A percentile compares a stretch with the other conserved stretches of the same genome.
Conservation (phyloP, 2,888 invertebrate genomes). For the Tetrapedia diversipes region DNA sequence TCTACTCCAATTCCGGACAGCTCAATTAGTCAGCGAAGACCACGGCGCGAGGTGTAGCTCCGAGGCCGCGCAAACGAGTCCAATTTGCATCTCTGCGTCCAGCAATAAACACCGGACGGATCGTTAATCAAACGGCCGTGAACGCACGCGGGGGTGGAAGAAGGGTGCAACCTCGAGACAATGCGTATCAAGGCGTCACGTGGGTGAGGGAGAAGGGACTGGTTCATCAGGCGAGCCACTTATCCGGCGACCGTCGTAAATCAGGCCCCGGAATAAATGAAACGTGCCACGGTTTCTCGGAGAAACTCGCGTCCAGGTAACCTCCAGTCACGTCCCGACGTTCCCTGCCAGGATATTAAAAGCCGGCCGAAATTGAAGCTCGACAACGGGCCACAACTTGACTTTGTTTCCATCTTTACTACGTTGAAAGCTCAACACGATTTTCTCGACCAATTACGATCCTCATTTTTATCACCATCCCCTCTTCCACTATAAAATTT, state of each 20-base stretch:
- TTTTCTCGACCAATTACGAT: no score
- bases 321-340: conserved; percentile 17
- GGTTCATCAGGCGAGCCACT: conserved; percentile 62
- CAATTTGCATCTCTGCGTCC: conserved; percentile 38
- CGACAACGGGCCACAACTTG: background rate
- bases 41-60: no score
- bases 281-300: conserved; percentile 35
- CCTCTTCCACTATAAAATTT: no score
- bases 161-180: conserved; percentile 32
- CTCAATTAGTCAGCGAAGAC: conserved; percentile 23
- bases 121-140: conserved; percentile 54
- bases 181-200: conserved; percentile 42
- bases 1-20: conserved; percentile 24
- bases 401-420: no score
- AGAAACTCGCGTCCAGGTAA: conserved; percentile 39
- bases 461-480: no score
- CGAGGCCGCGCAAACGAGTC: no score
- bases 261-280: conserved; percentile 63
- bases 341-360: conserved; percentile 23
- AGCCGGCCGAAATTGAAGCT: conserved; percentile 19
- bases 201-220: conserved; percentile 51
- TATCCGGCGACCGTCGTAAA: conserved; percentile 66
- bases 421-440: no score
- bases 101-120: conserved; percentile 41
- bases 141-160: background rate